Conservation (phyloP, 1,140 invertebrate genomes). For the Rhagoletis zephyria region DNA sequence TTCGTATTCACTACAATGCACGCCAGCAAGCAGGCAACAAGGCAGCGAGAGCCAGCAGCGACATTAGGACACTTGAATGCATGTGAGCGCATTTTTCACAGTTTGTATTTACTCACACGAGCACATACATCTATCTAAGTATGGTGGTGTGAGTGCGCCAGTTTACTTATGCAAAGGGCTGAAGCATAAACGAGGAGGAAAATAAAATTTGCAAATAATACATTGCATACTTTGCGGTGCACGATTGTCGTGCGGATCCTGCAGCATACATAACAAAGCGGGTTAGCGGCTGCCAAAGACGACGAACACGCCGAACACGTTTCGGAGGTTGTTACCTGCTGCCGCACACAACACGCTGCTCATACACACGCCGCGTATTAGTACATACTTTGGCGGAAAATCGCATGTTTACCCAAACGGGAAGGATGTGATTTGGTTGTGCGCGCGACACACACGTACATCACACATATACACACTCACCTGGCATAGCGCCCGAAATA, state of each 20-base stretch:
- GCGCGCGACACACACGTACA: background rate
- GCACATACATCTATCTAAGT: too few species aligned
- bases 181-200: background rate
- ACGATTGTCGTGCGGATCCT: constrained; percentile 24
- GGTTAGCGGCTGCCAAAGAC: background rate
- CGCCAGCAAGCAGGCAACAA: background rate
- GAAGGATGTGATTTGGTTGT: constrained; percentile 69
- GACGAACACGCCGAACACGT: constrained; percentile 40
- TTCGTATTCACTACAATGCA: constrained; percentile 30
- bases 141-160: background rate
- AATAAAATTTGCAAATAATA: constrained; percentile 49
- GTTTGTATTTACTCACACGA: background rate
- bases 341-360: background rate
- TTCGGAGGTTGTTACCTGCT: constrained; percentile 43
- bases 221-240: constrained; percentile 40
- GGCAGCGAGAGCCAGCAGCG: background rate
- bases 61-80: constrained; percentile 13
- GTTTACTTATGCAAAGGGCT: constrained; percentile 46
- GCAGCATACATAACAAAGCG: background rate
- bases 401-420: constrained; percentile 70
- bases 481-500: background rate
- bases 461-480: background rate
- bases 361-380: background rate
- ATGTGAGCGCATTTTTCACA: constrained; percentile 4
- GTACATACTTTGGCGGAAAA: constrained; percentile 65